These are phyloP conservation scores for Cynocephalus volans DNA, from an alignment of 2,113 vertebrate species.

Conservation along the genomic window DNA sequence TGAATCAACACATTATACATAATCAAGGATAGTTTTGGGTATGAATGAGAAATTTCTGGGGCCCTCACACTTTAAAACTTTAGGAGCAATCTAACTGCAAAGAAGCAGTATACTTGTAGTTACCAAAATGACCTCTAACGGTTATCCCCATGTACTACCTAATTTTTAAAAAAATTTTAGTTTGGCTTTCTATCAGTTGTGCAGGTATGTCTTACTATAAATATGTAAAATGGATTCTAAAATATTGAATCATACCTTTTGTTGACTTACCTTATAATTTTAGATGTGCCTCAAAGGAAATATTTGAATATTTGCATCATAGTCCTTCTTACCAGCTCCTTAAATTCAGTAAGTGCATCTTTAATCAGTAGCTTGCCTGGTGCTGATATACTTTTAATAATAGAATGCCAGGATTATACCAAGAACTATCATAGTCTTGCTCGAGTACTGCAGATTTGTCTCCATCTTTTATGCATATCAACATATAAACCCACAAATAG, in stretches of 20 bases:
- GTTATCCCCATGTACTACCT: neutral
- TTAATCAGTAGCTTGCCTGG: neutral
- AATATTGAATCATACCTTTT: neutral
- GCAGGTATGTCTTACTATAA: neutral
- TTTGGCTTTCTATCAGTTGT: neutral
- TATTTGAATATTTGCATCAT: conserved; percentile 16
- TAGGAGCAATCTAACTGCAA: neutral
- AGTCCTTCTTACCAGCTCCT: neutral
- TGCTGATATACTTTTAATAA: conserved; percentile 1
- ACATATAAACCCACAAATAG: conserved; percentile 14
- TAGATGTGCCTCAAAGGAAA: conserved; percentile 23
- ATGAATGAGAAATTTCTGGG: conserved; percentile 3
- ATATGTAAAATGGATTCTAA: conserved; percentile 27
- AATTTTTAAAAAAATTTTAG: conserved; percentile 20
- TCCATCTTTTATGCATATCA: neutral
- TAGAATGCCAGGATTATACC: neutral
- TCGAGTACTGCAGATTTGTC: neutral
- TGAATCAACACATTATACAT: neutral
- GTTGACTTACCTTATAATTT: conserved; percentile 49
- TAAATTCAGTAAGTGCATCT: neutral
- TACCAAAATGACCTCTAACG: neutral
- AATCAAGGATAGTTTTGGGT: neutral
- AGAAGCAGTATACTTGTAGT: neutral
- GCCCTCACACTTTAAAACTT: neutral
- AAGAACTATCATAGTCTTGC: neutral